Base-by-base conservation (phyloP, 2,113 vertebrate species). In the Caranx melampygus region DNA sequence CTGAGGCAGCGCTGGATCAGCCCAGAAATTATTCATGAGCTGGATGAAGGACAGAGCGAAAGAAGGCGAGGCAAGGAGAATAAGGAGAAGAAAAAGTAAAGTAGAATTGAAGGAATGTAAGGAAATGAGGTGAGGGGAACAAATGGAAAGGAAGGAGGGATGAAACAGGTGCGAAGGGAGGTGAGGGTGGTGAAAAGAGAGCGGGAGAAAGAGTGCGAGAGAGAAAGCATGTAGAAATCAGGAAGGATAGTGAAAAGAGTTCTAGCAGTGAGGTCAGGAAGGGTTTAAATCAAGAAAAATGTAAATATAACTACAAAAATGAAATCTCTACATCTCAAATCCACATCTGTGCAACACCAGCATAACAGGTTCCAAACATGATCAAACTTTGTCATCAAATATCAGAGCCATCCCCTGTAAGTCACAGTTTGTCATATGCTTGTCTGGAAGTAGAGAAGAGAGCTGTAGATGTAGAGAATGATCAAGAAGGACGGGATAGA, bases 11-110 rank as follows among this genome's bases (percentile, higher is more conserved):
- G 4, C 72, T 59, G 54, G 44, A 73, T 82, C 60, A 35, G 57
- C 67, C 54, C 73, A 84, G 79, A 84, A 88, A 90, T 81, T 65
- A 83, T 91, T 87, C 64, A 84, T 87, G 81, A 72, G 75, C 75
- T 71, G 78, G 69, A 78, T 65, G 61, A 86, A 86, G 69, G 81
- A 75, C 42, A 49, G 52, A 66, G 33, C 55, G 26, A 59, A 57
- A 45, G 45, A 83, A 68, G 61, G 55, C 33, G 33, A 63, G 63
- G 54, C 64, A 54, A 57, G 52, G 26, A 40, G 54, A 57, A 69
- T 14, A n/a, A 62, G 33, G 51, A 62, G 44, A 75, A 59, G 33
- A 64, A 70, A 67, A 51, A 60, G 7, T 40, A 51, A 14, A 14
- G 26, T 13, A 12, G 54, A 73, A 42, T 26, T 26, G 10, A 16